Evolutionary conservation across 2,888 invertebrate species (phyloP).

Genomic region (Drosophila emarginata): DNA sequence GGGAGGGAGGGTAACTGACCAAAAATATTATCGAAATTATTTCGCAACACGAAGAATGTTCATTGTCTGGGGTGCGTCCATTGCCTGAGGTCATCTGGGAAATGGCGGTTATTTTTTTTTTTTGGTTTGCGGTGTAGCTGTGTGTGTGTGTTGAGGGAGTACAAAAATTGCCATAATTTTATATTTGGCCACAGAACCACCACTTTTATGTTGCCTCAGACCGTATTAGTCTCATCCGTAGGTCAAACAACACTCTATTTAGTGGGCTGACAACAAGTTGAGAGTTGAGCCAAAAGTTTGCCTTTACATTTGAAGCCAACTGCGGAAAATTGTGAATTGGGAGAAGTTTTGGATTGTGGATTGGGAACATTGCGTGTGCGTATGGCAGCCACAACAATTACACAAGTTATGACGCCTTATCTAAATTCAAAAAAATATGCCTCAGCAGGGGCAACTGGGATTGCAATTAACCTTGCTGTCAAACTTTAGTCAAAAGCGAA

Average conservation of each 20-base stretch:
- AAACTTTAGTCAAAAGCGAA: constrained; percentile 45
- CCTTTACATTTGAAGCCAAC: constrained; percentile 14
- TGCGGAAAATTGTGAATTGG: not conserved
- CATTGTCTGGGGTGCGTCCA: constrained; percentile 39
- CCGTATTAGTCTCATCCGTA: constrained; percentile 13
- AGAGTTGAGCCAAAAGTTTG: constrained; percentile 20
- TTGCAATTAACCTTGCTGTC: constrained; percentile 51
- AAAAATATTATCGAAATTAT: constrained; percentile 51
- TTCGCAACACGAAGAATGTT: constrained; percentile 52
- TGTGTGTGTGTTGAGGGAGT: not conserved
- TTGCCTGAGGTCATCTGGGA: constrained; percentile 46
- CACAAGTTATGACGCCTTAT: constrained; percentile 55
- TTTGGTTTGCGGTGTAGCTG: not conserved
- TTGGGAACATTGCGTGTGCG: constrained; percentile 41
- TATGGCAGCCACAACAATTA: constrained; percentile 55
- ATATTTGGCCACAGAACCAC: constrained; percentile 28
- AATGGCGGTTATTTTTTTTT: not conserved
- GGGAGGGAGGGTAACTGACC: constrained; percentile 21
- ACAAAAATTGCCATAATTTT: constrained; percentile 53
- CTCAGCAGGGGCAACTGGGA: constrained; percentile 15
- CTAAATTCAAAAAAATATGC: constrained; percentile 49
- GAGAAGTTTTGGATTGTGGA: constrained; percentile 15
- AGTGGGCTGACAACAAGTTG: constrained; percentile 39
- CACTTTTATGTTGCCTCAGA: not conserved
- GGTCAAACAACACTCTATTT: constrained; percentile 30